Evolutionary conservation across 2,888 invertebrate species (phyloP), one percentile per base, ranked within the genome.

Genomic region (Cephus sareptanus): DNA sequence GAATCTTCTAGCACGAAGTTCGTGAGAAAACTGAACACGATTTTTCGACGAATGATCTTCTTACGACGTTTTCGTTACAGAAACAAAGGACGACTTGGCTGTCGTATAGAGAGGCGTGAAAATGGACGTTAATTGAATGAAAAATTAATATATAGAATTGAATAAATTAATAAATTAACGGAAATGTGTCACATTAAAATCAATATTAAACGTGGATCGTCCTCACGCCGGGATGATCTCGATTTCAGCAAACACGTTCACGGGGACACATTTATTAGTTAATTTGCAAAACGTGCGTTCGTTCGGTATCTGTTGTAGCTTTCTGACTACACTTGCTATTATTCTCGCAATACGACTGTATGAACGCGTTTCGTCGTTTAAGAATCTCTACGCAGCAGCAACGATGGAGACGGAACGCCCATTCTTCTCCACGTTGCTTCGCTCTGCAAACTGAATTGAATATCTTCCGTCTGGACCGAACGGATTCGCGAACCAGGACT

Each of bases 361-460:
- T 12, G 12, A 71, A 33, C 71, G 23, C 56, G 56, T 23, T 15
- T 56, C 56, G 71, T 71, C 4, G 71, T 23, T 75, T 37, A n/a
- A 30, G 3, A 30, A 31, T 71, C 37, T 56, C 68, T 33, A 69
- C 75, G 75, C 34, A 30, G 11, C 40, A 70, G 71, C 77, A 75
- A 77, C 75, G 77, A 75, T 70, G 75, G 77, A 81, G 82, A 85
- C 81, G 85, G 79, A 84, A 86, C 86, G 83, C 82, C 82, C 84
- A 86, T 84, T 84, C 85, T 83, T 84, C 80, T 82, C 82, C 85
- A 84, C 85, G 79, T 85, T 82, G 81, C 85, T 84, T 77, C 82
- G 77, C 81, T 82, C 79, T 80, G 84, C 86, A 82, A 86, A 86
- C 88, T 87, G 85, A 86, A 85, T 83, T 85, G 83, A 87, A 87